These are phyloP conservation scores for Aphelinus certus DNA, from an alignment of 1,140 invertebrate species.

Conservation along the genomic window DNA sequence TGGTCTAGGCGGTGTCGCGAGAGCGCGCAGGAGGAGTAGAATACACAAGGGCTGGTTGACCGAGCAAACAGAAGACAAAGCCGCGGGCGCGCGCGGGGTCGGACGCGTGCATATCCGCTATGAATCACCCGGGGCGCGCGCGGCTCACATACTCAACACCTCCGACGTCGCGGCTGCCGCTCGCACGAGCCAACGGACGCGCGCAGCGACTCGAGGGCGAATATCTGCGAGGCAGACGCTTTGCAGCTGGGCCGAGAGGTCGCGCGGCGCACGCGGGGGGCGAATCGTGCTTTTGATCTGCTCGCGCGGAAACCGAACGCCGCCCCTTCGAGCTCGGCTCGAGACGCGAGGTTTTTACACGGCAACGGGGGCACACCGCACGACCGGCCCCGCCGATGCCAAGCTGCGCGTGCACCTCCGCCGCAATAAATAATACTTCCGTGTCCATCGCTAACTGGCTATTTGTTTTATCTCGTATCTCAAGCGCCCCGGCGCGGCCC, in stretches of 20 bases:
- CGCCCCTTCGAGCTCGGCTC: neutral
- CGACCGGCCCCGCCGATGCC: neutral
- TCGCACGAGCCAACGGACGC: neutral
- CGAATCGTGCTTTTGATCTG: slow-evolving; percentile 39
- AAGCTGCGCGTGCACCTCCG: neutral
- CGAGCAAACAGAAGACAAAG: no score
- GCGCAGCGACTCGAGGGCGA: neutral
- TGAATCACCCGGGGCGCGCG: no score
- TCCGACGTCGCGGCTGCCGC: slow-evolving; percentile 45
- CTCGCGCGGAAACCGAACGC: slow-evolving; percentile 24
- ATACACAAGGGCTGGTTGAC: no score
- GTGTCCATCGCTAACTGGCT: slow-evolving; percentile 32
- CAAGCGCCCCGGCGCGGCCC: neutral
- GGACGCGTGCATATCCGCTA: no score
- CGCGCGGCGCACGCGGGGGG: no score
- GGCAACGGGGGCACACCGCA: no score
- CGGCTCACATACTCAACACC: slow-evolving; percentile 56
- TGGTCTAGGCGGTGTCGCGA: no score
- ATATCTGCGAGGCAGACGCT: no score
- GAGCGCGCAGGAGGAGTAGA: no score
- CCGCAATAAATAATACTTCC: slow-evolving; percentile 37
- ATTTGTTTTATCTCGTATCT: slow-evolving; percentile 29
- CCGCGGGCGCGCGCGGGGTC: no score
- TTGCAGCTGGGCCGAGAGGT: slow-evolving; percentile 40
- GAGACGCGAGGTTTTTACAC: neutral